Evolutionary conservation across 2,888 invertebrate species (phyloP).

Genomic region (Nipponacmea schrenckii): DNA sequence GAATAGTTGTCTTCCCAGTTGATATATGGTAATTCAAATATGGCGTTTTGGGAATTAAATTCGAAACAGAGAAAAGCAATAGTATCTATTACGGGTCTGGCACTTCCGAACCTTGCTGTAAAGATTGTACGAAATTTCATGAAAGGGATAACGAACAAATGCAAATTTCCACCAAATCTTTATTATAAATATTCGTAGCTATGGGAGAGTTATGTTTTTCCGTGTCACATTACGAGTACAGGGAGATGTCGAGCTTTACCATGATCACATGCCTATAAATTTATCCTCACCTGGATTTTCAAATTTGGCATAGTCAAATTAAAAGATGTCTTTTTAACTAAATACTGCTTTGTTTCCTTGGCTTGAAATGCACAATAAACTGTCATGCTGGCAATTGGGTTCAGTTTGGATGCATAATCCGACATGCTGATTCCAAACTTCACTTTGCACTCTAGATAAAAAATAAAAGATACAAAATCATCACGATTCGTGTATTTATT

Average conservation of each 20-base stretch:
- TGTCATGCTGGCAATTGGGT: conserved; percentile 46
- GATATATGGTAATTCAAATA: not conserved
- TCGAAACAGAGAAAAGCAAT: too few relatives aligned
- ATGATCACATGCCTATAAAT: too few relatives aligned
- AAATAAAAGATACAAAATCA: not conserved
- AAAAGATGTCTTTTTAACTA: conserved; percentile 38
- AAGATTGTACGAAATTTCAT: not conserved
- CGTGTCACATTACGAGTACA: too few relatives aligned
- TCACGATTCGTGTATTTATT: too few relatives aligned
- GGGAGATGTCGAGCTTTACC: too few relatives aligned
- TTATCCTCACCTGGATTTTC: conserved; percentile 38
- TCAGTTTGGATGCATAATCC: conserved; percentile 44
- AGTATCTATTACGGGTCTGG: not conserved
- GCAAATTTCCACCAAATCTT: not conserved
- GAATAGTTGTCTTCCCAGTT: not conserved
- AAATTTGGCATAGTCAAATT: conserved; percentile 44
- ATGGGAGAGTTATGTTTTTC: too few relatives aligned
- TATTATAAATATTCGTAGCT: too few relatives aligned
- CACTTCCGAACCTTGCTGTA: not conserved
- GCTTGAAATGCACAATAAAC: conserved; percentile 44
- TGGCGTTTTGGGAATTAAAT: not conserved
- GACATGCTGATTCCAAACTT: conserved; percentile 32
- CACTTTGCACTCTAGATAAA: conserved; percentile 35
- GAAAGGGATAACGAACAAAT: not conserved
- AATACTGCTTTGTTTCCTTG: conserved; percentile 39